Evolutionary conservation across 2,797 vertebrate genomes (phyloP).

Genomic region (Tapirus indicus): DNA sequence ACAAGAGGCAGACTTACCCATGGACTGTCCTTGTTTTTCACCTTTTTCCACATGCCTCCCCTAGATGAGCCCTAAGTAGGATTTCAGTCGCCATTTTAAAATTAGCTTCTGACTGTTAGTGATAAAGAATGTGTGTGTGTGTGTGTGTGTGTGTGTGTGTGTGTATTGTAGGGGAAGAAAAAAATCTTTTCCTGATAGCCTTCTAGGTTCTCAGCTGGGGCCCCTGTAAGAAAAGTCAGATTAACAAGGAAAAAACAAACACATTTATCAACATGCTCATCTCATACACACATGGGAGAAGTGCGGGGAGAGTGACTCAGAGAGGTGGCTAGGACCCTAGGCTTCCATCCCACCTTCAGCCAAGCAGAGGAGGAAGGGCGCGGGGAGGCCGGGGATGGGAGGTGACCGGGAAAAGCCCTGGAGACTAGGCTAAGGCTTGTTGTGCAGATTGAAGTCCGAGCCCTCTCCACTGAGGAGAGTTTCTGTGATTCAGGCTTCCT

Average conservation of each 20-base stretch:
- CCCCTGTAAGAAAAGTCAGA: neutral
- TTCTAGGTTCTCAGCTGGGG: neutral
- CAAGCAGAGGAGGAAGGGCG: neutral
- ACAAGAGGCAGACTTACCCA: too few species aligned
- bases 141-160: too few species aligned
- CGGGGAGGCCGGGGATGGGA: fast-evolving
- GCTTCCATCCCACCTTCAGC: neutral
- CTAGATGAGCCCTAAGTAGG: neutral
- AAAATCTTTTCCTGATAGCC: neutral
- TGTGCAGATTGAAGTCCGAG: fast-evolving
- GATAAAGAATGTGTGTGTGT: neutral
- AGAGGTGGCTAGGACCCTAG: neutral
- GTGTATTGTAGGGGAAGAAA: neutral
- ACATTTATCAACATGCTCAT: neutral
- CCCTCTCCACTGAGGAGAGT: neutral
- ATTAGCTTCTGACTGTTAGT: neutral
- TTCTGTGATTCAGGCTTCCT: too few species aligned
- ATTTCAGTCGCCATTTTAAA: neutral
- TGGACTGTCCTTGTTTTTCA: neutral
- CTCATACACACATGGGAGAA: neutral
- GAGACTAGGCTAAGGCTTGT: fast-evolving
- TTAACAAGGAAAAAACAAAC: neutral
- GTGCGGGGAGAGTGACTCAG: neutral
- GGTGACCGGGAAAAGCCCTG: neutral
- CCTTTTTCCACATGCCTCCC: neutral